Evolutionary conservation across 1,140 invertebrate genomes (phyloP), one percentile per base, ranked within the genome.

Genomic region (Atopsyche davidsoni): DNA sequence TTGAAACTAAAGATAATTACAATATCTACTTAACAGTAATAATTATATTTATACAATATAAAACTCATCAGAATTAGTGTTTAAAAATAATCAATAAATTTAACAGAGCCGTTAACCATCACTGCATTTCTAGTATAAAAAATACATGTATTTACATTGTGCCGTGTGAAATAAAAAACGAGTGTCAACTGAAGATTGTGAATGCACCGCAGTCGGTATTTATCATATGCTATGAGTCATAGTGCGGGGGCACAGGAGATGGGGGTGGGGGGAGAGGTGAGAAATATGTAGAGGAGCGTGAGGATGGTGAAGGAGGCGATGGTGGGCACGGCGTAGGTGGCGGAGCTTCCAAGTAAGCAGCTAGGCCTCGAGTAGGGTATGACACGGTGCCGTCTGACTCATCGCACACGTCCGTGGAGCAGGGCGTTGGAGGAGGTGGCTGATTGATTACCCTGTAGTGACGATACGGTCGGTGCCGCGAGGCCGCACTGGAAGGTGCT

Each of bases 371-470:
- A 11, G 42, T 14, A 57, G 41, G 1, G 67, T 82, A 84, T 19
- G 66, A 59, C 2, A 55, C 48, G 23, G 49, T 69, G 35, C 77
- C 82, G 61, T 92, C 88, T 2, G 85, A 88, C 59, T 94, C 91
- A 61, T 93, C 89, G 65, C 87, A 92, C 9, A 94, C 87, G 65
- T 96, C 92, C 2, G 93, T 96, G 57, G 89, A 91, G 65, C 91
- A 95, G 0, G 93, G 92, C 4, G 92, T 96, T 2, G 92, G 92
- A 1, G 91, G 92, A 13, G 92, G 92, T 1, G 89, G 89, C 57
- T 87, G 82, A 72, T 91, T 88, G 21, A 83, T 82, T 14, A 79
- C 79, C 54, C 85, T 79, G 65, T 91, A 89, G 62, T 85, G 82
- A 17, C 85, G 75, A 65, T 89, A 87, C 1, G 84, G 81, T 32